Conservation (phyloP, 2,888 invertebrate genomes). For the Melieria crassipennis region DNA sequence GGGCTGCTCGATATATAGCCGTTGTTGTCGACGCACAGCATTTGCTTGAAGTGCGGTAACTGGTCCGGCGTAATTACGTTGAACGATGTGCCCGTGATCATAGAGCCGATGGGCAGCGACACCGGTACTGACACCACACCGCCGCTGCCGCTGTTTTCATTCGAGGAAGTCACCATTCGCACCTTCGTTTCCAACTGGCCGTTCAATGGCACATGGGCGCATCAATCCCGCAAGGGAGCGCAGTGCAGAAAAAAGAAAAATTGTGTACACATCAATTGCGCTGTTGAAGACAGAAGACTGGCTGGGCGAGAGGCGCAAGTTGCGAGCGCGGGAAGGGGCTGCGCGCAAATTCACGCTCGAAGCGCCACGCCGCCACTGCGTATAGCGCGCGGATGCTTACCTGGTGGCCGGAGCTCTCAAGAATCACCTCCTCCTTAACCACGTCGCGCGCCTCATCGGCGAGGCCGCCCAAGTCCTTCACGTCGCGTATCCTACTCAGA, state of each 20-base stretch:
- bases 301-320: conserved; percentile 18
- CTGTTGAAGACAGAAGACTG: conserved; percentile 36
- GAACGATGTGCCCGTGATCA: conserved; percentile 83
- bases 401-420: conserved; percentile 55
- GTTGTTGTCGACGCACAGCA: conserved; percentile 87
- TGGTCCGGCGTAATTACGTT: conserved; percentile 89
- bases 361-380: conserved; percentile 28
- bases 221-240: conserved; percentile 23
- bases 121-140: conserved; percentile 63
- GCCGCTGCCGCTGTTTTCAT: conserved; percentile 57
- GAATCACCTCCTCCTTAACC: conserved; percentile 61
- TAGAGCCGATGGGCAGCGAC: conserved; percentile 78
- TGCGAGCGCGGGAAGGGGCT: conserved; percentile 16
- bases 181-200: conserved; percentile 60
- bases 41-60: conserved; percentile 84
- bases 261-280: conserved; percentile 39
- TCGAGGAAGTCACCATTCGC: conserved; percentile 64
- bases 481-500: conserved; percentile 61
- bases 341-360: conserved; percentile 38
- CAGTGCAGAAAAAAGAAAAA: conserved; percentile 42
- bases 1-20: conserved; percentile 78
- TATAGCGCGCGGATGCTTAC: conserved; percentile 39
- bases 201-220: conserved; percentile 28
- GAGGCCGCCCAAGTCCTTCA: conserved; percentile 56
- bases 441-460: conserved; percentile 59